Evolutionary conservation across 2,888 invertebrate species (phyloP), one percentile per base, ranked within the genome.

Genomic region (Micoletzkya japonica): DNA sequence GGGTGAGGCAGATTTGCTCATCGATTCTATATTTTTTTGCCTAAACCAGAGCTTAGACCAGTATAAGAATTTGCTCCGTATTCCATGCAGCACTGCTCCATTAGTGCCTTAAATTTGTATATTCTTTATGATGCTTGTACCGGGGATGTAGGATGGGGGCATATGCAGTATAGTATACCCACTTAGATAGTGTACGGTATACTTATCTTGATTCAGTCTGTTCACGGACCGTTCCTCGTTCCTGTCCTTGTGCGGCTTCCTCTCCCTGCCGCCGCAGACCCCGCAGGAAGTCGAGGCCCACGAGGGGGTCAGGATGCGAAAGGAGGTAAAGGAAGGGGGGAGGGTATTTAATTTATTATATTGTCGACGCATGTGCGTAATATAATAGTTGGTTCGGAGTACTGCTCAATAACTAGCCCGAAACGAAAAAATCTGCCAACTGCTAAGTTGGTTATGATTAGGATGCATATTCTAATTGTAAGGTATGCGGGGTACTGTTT

Each of bases 281-380:
- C 26, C 26, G 0, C 6, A 4, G 1, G 57, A 57, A 32, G 24
- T 57, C 26, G 67, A 67, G 4, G 14, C 6, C 1, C 57, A 57
- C 32, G 44, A 37, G 2, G 67, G 67, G 39, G 67, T 67, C 10
- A 37, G 26, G 32, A 67, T 20, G 28, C 36, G 67, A 30, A 67
- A 67, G n/a, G 6, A 56, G 67, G 67, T 67, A 30, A n/a, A 57
- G 26, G 14, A 30, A 54, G 20, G 10, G 44, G 17, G 6, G 26
- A 1, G 61, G 4, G 7, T 39, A 44, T 44, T 14, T 44, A 14
- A 14, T 44, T 44, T 14, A 44, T 14, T 14, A 44, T 44, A 44
- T 44, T 14, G 10, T 44, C 44, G 10, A n/a, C n/a, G n/a, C n/a
- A n/a, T n/a, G n/a, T n/a, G n/a, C n/a, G n/a, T n/a, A n/a, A n/a